A percentile compares a stretch with the other conserved stretches of the same genome.
phyloP scores from a whole-genome alignment of 2,797 vertebrate genomes.

The Aviceda leuphotes region DNA sequence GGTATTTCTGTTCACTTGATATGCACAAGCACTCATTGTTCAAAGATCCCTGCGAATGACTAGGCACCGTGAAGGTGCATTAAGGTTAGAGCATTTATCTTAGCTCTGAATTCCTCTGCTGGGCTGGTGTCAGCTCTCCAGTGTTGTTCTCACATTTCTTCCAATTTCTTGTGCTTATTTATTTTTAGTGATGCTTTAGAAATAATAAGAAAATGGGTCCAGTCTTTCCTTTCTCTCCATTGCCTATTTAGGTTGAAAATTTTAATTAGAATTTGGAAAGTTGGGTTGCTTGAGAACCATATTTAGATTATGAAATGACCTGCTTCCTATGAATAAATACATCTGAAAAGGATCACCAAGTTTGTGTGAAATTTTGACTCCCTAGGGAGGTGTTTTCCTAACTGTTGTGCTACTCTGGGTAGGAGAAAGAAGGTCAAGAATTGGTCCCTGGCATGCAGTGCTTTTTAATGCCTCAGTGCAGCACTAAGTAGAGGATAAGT shows the following conservation, averaged over 20 bases:
- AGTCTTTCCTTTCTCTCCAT: not conserved
- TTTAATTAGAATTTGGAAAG: not conserved
- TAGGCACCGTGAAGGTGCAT: constrained; percentile 41
- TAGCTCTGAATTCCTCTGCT: constrained; percentile 25
- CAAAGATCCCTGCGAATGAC: constrained; percentile 40
- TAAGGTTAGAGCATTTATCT: constrained; percentile 55
- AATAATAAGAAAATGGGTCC: not conserved
- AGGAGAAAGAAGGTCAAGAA: constrained; percentile 36
- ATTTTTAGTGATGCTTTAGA: constrained; percentile 6
- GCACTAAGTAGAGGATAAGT: not conserved
- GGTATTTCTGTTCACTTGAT: constrained; percentile 17
- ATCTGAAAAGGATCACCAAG: not conserved
- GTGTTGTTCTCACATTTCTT: not conserved
- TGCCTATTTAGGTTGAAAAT: not conserved
- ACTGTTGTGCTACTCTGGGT: not conserved
- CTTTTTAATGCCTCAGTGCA: constrained; percentile 11
- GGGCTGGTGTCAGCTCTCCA: not conserved
- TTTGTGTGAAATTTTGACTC: not conserved
- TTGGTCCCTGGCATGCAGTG: not conserved
- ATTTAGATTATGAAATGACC: constrained; percentile 18
- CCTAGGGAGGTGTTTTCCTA: not conserved
- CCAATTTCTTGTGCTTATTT: not conserved
- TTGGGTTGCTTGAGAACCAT: not conserved
- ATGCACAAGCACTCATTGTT: constrained; percentile 27
- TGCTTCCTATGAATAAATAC: constrained; percentile 19